phyloP scores from a whole-genome alignment of 2,888 invertebrate genomes.

The Eilema griseolum region DNA sequence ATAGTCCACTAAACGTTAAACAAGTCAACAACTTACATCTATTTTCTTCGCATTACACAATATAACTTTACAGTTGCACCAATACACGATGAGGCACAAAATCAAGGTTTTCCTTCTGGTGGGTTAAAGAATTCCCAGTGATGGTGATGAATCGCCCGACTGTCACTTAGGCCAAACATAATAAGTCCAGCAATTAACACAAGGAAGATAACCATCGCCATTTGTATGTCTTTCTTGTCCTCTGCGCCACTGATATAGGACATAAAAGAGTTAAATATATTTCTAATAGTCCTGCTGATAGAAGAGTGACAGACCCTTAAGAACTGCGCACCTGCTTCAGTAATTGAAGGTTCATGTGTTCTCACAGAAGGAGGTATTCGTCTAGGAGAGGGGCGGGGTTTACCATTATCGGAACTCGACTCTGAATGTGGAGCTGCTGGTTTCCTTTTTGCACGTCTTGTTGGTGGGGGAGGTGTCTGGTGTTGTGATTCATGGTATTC shows the following conservation, averaged over 20 bases:
- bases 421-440: constrained; percentile 76
- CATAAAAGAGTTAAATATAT: constrained; percentile 89
- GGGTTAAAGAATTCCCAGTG: constrained; percentile 97
- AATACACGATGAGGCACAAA: constrained; percentile 23
- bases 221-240: constrained; percentile 91
- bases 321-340: constrained; percentile 90
- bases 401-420: constrained; percentile 84
- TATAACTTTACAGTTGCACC: constrained; percentile 28
- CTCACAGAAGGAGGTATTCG: constrained; percentile 73
- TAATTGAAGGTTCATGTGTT: constrained; percentile 88
- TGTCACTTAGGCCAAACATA: constrained; percentile 91
- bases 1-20: constrained; percentile 25
- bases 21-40: constrained; percentile 49
- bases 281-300: constrained; percentile 88
- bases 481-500: constrained; percentile 74
- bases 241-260: constrained; percentile 88
- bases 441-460: constrained; percentile 82
- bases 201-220: constrained; percentile 92
- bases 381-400: constrained; percentile 76
- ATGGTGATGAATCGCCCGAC: constrained; percentile 92
- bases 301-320: constrained; percentile 90
- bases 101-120: constrained; percentile 87
- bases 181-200: constrained; percentile 92
- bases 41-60: constrained; percentile 35
- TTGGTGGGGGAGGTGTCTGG: constrained; percentile 75